Evolutionary conservation across 1,140 invertebrate species (phyloP).

Genomic region (Megalopta genalis): DNA sequence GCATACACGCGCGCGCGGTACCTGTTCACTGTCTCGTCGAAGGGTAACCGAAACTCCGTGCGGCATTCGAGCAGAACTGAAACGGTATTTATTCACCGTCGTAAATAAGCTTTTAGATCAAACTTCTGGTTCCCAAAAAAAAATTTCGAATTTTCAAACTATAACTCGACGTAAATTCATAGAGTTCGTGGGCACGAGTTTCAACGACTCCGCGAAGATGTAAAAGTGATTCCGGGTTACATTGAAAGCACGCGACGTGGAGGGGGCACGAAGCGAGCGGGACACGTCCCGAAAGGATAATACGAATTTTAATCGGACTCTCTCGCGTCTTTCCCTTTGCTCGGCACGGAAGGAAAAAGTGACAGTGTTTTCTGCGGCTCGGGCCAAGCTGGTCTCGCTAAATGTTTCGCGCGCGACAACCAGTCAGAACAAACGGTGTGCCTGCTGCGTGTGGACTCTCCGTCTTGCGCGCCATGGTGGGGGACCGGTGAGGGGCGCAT

Average conservation of each 20-base stretch:
- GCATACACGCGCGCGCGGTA: background rate
- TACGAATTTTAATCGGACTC: too few relatives aligned
- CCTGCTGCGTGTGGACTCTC: background rate
- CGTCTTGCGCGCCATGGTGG: slow-evolving; percentile 2
- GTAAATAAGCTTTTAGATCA: background rate
- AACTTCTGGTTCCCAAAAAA: too few relatives aligned
- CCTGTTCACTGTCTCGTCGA: slow-evolving; percentile 6
- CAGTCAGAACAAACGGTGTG: background rate
- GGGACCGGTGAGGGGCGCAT: slow-evolving; percentile 1
- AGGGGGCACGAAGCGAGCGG: too few relatives aligned
- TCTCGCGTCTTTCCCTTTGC: background rate
- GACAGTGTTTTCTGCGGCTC: background rate
- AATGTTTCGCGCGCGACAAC: background rate
- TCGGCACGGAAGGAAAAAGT: slow-evolving; percentile 18
- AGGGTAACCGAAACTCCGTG: background rate
- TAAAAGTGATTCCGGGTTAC: too few relatives aligned
- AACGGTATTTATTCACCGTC: background rate
- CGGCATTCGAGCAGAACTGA: background rate
- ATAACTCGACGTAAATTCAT: too few relatives aligned
- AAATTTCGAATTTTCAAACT: too few relatives aligned
- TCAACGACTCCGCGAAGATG: too few relatives aligned
- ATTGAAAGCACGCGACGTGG: too few relatives aligned
- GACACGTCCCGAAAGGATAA: background rate
- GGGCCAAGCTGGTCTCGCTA: background rate
- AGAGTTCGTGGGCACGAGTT: too few relatives aligned